phyloP scores from a whole-genome alignment of 2,113 vertebrate genomes.

The Gavia stellata region DNA sequence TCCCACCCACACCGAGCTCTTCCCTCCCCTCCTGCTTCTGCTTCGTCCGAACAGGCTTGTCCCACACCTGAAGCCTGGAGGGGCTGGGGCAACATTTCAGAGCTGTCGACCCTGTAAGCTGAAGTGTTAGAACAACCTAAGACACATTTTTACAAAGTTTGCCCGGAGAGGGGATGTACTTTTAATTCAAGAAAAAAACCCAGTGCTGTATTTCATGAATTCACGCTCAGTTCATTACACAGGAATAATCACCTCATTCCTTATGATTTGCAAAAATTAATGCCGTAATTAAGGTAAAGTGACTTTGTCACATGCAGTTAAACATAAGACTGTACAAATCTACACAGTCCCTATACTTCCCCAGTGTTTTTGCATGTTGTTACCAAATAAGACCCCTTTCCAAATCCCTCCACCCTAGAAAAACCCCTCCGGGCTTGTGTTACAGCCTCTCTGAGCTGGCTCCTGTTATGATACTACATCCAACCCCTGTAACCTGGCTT shows the following conservation, averaged over 20 bases:
- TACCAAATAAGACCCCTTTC: not conserved
- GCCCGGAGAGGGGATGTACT: not conserved
- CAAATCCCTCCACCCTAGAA: not conserved
- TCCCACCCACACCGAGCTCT: not conserved
- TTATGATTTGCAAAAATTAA: not conserved
- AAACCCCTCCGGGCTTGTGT: not conserved
- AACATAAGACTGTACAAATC: not conserved
- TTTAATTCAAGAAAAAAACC: not conserved
- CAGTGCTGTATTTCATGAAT: not conserved
- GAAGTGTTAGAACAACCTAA: not conserved
- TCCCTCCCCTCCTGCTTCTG: not conserved
- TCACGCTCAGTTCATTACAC: not conserved
- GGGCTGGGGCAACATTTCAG: not conserved
- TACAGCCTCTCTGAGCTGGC: not conserved
- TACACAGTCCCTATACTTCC: not conserved
- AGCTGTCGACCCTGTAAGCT: not conserved
- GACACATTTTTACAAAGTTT: not conserved
- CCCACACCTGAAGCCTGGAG: not conserved
- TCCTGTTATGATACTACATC: fast-evolving
- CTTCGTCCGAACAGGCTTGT: fast-evolving
- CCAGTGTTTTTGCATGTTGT: not conserved
- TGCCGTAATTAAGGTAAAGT: not conserved
- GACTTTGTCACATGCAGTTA: not conserved
- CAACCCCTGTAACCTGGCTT: not conserved
- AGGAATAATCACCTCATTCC: not conserved